phyloP scores from a whole-genome alignment of 2,888 invertebrate species.

The Tipula confusa region DNA sequence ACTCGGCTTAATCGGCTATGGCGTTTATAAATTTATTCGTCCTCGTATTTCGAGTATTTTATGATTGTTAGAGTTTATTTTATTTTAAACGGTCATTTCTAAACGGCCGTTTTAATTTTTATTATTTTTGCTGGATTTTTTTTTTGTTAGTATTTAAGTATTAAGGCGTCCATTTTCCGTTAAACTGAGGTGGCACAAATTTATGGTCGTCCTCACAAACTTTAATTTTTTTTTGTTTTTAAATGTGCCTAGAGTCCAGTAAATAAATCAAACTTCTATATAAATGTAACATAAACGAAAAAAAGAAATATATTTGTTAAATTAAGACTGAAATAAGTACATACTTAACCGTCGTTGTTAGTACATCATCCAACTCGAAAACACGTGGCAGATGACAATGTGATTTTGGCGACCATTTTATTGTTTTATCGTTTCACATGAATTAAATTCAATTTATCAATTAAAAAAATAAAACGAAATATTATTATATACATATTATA shows the following conservation, averaged over 20 bases:
- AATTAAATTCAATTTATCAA: neutral
- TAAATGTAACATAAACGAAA: neutral
- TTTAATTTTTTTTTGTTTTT: neutral
- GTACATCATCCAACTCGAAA: neutral
- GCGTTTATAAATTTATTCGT: slow-evolving; percentile 43
- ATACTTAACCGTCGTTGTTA: neutral
- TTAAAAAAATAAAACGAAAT: neutral
- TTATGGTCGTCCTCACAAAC: neutral
- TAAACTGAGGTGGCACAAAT: neutral
- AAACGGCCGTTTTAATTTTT: neutral
- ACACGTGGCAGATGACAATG: neutral
- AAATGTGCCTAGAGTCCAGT: neutral
- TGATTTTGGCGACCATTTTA: neutral
- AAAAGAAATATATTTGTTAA: neutral
- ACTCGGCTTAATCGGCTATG: slow-evolving; percentile 49
- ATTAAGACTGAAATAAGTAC: neutral
- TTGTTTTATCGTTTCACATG: neutral
- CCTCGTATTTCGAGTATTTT: slow-evolving; percentile 41
- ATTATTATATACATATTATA: neutral
- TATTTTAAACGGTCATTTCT: neutral
- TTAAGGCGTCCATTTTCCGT: neutral
- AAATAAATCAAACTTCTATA: neutral
- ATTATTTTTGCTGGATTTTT: neutral
- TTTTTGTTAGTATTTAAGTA: neutral
- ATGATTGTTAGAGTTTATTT: slow-evolving; percentile 28